Base-by-base conservation (phyloP, 2,113 vertebrate species). In the Vulpes ferrilata region DNA sequence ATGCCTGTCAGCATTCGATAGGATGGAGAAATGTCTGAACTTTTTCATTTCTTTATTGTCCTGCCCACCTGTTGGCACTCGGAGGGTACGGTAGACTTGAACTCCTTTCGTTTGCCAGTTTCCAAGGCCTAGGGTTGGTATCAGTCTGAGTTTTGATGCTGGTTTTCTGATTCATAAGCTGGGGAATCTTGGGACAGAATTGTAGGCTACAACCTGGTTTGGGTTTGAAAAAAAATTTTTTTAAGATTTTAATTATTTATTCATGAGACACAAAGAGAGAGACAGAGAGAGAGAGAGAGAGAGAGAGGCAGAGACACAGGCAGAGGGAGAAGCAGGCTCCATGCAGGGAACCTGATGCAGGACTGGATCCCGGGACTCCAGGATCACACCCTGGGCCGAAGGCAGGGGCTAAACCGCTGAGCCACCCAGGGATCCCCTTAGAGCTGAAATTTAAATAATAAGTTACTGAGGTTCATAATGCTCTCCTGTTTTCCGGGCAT, bases 401-500 rank as follows among this genome's bases (percentile, higher is more conserved):
- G 43, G 43, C 43, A 43, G 5, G 43, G 43, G 43, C 5, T 43
- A 43, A 43, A 43, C 43, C 6, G 43, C 43, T 43, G 43, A 43
- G 43, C 43, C 43, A 43, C 43, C 43, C 43, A 43, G 43, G 43
- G 43, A 43, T 43, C 6, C 7, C 38, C 43, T 97, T 12, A 65
- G 74, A 57, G 59, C 43, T 80, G 83, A 32, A 30, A 35, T 30
- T 25, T 32, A 1, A 65, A 7, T 32, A 57, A 11, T 5, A n/a
- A 60, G 23, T 53, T 43, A 2, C 32, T 16, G 55, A 51, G 48
- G 38, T 62, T 11, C 53, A 10, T 12, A 2, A 15, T n/a, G 35
- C 5, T 48, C 10, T 5, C 12, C 20, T 7, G 22, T 10, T 5
- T 12, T 35, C 38, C 0, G 5, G 30, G 69, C 1, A 2, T 0